Percentiles rank a stretch among this genome's conserved stretches.
Evolutionary conservation across 53 echinoderm and acorn worm species (phyloP).

Genomic region (Stichopus horrens): DNA sequence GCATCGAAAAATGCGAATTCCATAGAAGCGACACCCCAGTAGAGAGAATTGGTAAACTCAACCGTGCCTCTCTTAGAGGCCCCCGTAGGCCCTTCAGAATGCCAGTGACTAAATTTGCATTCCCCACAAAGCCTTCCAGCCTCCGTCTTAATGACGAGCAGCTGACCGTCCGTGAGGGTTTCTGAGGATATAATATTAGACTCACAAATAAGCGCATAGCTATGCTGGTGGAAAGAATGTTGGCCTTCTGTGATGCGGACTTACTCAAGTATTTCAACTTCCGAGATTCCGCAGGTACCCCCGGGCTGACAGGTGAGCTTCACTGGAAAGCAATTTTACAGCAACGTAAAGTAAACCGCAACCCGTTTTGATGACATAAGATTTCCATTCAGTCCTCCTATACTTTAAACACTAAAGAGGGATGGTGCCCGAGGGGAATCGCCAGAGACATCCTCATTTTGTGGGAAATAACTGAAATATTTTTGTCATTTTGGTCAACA

Average conservation of each 20-base stretch:
- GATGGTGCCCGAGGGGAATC: too few relatives aligned
- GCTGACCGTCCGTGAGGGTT: not conserved
- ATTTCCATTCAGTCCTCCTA: too few relatives aligned
- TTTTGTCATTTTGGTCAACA: too few relatives aligned
- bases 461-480: too few relatives aligned
- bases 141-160: not conserved
- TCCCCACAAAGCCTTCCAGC: not conserved
- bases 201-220: constrained; percentile 16
- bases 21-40: too few relatives aligned
- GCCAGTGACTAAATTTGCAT: not conserved
- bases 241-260: not conserved
- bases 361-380: too few relatives aligned
- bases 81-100: not conserved
- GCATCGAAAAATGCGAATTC: too few relatives aligned
- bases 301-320: not conserved
- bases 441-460: too few relatives aligned
- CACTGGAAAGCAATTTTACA: not conserved
- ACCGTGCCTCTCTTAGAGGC: not conserved
- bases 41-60: not conserved
- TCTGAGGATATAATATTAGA: not conserved
- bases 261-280: not conserved
- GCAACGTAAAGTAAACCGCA: too few relatives aligned
- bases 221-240: not conserved
- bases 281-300: not conserved
- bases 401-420: too few relatives aligned